phyloP scores from a whole-genome alignment of 2,888 invertebrate species.

The Leptodirus hochenwartii region DNA sequence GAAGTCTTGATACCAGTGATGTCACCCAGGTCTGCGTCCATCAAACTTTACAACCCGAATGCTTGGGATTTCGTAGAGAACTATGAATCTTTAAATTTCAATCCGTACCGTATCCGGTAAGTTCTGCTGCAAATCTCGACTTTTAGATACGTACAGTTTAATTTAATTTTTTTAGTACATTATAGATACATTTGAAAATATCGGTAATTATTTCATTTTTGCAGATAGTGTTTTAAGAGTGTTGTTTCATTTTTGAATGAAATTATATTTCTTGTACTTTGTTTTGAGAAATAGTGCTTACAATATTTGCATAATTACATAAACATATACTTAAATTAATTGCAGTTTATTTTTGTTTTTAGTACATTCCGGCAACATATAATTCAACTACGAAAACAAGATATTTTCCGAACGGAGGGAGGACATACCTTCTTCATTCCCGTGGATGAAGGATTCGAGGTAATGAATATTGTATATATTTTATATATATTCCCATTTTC shows the following conservation, averaged over 20 bases:
- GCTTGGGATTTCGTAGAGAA: conserved; percentile 63
- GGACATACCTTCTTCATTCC: conserved; percentile 81
- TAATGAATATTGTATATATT: too few relatives aligned
- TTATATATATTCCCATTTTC: too few relatives aligned
- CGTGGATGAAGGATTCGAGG: conserved; percentile 77
- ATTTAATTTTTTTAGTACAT: too few relatives aligned
- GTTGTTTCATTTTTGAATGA: too few relatives aligned
- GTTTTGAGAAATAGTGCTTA: too few relatives aligned
- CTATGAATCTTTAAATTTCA: conserved; percentile 58
- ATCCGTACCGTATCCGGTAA: conserved; percentile 54
- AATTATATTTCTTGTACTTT: too few relatives aligned
- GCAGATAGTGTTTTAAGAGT: too few relatives aligned
- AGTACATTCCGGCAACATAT: conserved; percentile 63
- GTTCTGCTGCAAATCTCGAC: too few relatives aligned
- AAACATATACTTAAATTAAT: background rate
- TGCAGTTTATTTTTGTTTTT: conserved; percentile 16
- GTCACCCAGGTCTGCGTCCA: conserved; percentile 38
- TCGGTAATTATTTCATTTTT: too few relatives aligned
- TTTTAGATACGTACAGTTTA: too few relatives aligned
- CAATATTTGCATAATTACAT: too few relatives aligned
- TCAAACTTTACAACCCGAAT: conserved; percentile 50
- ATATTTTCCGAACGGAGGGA: conserved; percentile 59
- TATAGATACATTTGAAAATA: too few relatives aligned
- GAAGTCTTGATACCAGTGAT: conserved; percentile 68
- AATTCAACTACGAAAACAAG: conserved; percentile 48